Evolutionary conservation across 2,797 vertebrate genomes (phyloP).

Genomic region (Etheostoma perlongum): DNA sequence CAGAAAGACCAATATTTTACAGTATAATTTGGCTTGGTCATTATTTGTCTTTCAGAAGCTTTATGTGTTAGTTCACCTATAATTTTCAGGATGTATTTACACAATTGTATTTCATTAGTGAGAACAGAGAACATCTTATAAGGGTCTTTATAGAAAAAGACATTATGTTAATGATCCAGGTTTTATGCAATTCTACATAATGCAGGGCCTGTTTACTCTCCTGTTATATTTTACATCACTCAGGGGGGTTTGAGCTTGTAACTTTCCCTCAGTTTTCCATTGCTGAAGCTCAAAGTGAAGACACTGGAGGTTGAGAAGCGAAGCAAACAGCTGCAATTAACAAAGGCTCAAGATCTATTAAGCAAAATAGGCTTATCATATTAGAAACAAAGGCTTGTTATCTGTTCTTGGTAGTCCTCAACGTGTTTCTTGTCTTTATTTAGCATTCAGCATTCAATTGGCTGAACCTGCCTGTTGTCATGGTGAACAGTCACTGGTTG

Average conservation of each 20-base stretch:
- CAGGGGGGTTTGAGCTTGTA: not conserved
- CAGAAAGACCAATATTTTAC: not conserved
- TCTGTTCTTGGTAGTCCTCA: not conserved
- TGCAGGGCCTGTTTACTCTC: constrained; percentile 8
- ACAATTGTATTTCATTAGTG: constrained; percentile 6
- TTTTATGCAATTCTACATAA: not conserved
- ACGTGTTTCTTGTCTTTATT: not conserved
- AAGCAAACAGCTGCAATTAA: not conserved
- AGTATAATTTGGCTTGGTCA: not conserved
- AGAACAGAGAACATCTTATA: constrained; percentile 22
- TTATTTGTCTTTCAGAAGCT: constrained; percentile 2
- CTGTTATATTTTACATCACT: not conserved
- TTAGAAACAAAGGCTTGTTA: not conserved
- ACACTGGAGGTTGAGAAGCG: not conserved
- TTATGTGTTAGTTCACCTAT: not conserved
- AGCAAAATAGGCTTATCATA: not conserved
- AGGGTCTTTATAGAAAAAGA: constrained; percentile 19
- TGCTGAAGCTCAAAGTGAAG: not conserved
- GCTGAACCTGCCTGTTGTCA: not conserved
- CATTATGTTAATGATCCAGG: not conserved
- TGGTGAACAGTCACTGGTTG: constrained; percentile 19
- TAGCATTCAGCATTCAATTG: not conserved
- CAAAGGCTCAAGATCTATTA: not conserved
- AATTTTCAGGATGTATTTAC: constrained; percentile 14
- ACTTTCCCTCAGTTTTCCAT: not conserved